Percentiles rank a stretch among this genome's conserved stretches.
phyloP scores from a whole-genome alignment of 1,140 invertebrate species.

The Diuraphis noxia region DNA sequence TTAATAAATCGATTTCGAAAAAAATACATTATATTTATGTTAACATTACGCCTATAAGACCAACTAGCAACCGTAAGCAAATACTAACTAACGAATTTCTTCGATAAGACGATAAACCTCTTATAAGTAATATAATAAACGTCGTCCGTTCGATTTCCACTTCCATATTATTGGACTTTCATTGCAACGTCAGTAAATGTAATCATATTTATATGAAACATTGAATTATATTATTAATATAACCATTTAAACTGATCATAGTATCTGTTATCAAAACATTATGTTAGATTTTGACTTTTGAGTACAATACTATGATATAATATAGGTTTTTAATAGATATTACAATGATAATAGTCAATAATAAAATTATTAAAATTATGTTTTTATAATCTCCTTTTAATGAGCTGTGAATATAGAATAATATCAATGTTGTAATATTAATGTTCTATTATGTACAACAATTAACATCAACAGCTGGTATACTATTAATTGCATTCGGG shows the following conservation, averaged over 20 bases:
- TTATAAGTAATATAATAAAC: background rate
- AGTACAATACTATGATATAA: background rate
- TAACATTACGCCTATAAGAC: background rate
- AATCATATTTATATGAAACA: too few species aligned
- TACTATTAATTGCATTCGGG: background rate
- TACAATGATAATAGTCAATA: background rate
- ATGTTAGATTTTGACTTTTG: background rate
- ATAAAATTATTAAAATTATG: background rate
- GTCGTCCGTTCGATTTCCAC: background rate
- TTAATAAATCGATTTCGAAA: background rate
- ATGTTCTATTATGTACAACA: background rate
- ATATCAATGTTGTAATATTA: background rate
- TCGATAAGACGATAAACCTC: background rate
- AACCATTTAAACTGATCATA: background rate
- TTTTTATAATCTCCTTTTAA: background rate
- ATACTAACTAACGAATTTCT: background rate
- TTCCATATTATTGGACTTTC: background rate
- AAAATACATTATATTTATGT: background rate
- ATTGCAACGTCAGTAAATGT: too few species aligned
- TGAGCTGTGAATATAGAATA: background rate
- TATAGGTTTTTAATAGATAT: background rate
- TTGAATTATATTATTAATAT: background rate
- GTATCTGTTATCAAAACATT: background rate
- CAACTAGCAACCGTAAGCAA: background rate
- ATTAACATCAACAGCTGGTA: background rate